These are phyloP conservation scores for Dendrolimus punctatus DNA, from an alignment of 1,140 invertebrate species.

Conservation along the genomic window DNA sequence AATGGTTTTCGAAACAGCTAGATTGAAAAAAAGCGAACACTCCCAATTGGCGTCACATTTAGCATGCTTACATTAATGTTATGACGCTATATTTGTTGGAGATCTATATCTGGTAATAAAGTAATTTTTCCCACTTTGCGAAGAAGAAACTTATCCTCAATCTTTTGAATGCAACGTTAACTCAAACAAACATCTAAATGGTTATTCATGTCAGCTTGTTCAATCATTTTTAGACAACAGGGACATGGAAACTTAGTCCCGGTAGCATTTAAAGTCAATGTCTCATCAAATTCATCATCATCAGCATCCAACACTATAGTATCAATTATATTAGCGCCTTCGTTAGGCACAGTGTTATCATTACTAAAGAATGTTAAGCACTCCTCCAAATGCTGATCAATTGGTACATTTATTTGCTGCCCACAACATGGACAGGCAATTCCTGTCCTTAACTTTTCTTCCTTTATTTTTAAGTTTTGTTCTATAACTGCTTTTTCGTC, in stretches of 20 bases:
- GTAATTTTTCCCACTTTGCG: too few relatives aligned
- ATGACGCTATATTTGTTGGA: too few relatives aligned
- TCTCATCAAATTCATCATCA: constrained; percentile 49
- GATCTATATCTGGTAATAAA: too few relatives aligned
- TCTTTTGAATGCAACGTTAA: too few relatives aligned
- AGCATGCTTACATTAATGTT: too few relatives aligned
- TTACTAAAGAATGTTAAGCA: constrained; percentile 67
- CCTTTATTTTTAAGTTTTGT: neutral
- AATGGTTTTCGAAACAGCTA: too few relatives aligned
- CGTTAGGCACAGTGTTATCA: constrained; percentile 30
- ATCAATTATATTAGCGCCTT: constrained; percentile 33
- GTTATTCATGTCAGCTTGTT: constrained; percentile 50
- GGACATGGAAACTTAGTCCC: constrained; percentile 63
- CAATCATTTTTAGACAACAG: constrained; percentile 56
- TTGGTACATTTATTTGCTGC: constrained; percentile 55
- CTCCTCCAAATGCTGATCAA: constrained; percentile 77
- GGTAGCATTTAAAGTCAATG: constrained; percentile 38
- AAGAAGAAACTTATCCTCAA: too few relatives aligned
- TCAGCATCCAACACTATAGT: constrained; percentile 47
- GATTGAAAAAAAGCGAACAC: too few relatives aligned
- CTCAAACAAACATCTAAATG: constrained; percentile 56
- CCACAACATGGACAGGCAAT: constrained; percentile 76
- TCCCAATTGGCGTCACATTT: too few relatives aligned
- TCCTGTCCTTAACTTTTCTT: too few relatives aligned
- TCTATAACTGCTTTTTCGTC: neutral